Conservation (phyloP, 2,888 invertebrate species). For the Cephus spinipes region DNA sequence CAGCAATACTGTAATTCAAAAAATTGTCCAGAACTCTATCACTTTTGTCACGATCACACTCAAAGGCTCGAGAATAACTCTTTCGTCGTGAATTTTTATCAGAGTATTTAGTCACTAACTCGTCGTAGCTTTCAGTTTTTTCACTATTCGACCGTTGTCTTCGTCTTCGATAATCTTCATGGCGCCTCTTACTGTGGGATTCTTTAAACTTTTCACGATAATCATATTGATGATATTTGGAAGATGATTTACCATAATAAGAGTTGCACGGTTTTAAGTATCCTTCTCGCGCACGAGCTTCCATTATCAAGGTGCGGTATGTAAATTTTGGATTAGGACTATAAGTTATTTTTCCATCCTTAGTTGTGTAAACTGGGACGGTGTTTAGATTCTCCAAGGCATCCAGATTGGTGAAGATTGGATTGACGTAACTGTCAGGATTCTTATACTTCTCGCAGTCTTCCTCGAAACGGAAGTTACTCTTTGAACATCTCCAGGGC, state of each 20-base stretch:
- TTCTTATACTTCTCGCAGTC: conserved; percentile 19
- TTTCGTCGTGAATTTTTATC: not conserved
- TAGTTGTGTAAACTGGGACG: conserved; percentile 63
- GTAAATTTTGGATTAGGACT: conserved; percentile 61
- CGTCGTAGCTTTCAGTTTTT: conserved; percentile 9
- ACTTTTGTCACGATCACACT: conserved; percentile 9
- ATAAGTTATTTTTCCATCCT: conserved; percentile 63
- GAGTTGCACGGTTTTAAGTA: conserved; percentile 24
- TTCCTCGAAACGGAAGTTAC: conserved; percentile 11
- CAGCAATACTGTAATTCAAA: not conserved
- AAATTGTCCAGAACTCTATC: conserved; percentile 13
- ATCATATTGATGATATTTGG: not conserved
- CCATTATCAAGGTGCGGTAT: conserved; percentile 53
- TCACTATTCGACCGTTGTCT: conserved; percentile 7
- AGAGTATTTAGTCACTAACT: conserved; percentile 13
- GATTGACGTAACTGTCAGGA: conserved; percentile 50
- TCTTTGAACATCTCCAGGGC: conserved; percentile 16
- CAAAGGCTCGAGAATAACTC: not conserved
- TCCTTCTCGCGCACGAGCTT: conserved; percentile 50
- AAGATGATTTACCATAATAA: conserved; percentile 18
- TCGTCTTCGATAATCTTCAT: not conserved
- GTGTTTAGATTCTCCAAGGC: conserved; percentile 52
- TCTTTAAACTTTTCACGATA: not conserved
- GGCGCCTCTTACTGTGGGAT: not conserved
- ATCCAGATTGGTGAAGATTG: conserved; percentile 48